phyloP scores from a whole-genome alignment of 1,140 invertebrate genomes.

The Oryzaephilus surinamensis region DNA sequence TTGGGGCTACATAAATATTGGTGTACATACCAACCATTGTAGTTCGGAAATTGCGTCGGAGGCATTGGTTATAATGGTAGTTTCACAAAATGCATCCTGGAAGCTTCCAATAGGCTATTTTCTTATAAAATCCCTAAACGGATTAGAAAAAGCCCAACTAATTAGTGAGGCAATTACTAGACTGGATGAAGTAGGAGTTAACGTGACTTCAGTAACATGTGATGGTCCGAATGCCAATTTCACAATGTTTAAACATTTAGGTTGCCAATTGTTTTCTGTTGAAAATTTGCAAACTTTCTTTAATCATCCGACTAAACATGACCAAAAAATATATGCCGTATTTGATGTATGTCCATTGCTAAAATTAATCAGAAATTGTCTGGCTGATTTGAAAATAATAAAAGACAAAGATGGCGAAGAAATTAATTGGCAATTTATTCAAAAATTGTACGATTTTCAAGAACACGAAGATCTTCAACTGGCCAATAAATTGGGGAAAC shows the following conservation, averaged over 20 bases:
- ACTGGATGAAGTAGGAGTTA: conserved; percentile 2
- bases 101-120: conserved; percentile 12
- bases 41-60: conserved; percentile 5
- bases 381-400: conserved; percentile 20
- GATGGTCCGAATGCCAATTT: conserved; percentile 7
- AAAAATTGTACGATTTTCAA: conserved; percentile 25
- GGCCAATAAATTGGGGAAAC: conserved; percentile 24
- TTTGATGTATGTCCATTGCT: conserved; percentile 23
- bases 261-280: background rate
- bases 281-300: background rate
- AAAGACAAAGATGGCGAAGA: conserved; percentile 16
- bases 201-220: conserved; percentile 7
- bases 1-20: conserved; percentile 12
- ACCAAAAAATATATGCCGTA: conserved; percentile 13
- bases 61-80: conserved; percentile 8
- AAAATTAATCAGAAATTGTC: conserved; percentile 26
- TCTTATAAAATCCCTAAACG: conserved; percentile 3
- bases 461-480: conserved; percentile 26
- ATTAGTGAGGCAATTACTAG: no score
- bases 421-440: conserved; percentile 23
- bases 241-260: background rate
- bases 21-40: background rate
- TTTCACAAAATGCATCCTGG: conserved; percentile 6
- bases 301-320: no score
- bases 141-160: conserved; percentile 1